Percentiles rank a stretch among this genome's conserved stretches.
Evolutionary conservation across 2,797 vertebrate species (phyloP).

Genomic region (Arrhamphus sclerolepis): DNA sequence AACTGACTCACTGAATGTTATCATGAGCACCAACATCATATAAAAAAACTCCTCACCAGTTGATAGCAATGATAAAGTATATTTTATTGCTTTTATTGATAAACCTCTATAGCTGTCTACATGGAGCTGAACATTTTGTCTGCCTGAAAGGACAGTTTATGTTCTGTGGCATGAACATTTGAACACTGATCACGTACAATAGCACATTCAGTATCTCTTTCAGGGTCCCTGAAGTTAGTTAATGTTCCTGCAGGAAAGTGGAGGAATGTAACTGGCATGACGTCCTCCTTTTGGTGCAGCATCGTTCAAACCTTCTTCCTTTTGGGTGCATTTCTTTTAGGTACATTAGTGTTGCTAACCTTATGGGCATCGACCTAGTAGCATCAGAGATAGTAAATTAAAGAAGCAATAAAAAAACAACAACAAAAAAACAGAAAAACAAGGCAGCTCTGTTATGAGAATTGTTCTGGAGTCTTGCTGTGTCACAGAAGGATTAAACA

Average conservation of each 20-base stretch:
- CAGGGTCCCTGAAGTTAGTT: not conserved
- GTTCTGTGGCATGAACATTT: constrained; percentile 8
- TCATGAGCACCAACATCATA: not conserved
- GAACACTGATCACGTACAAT: not conserved
- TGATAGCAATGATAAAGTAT: not conserved
- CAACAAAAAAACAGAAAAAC: too few relatives aligned
- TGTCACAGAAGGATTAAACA: too few relatives aligned
- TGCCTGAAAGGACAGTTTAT: not conserved
- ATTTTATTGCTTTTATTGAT: not conserved
- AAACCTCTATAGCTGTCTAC: not conserved
- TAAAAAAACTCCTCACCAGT: not conserved
- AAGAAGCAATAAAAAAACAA: not conserved
- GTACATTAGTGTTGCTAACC: too few relatives aligned
- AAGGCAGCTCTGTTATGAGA: too few relatives aligned
- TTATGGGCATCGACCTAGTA: not conserved
- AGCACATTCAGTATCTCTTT: not conserved
- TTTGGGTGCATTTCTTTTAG: too few relatives aligned
- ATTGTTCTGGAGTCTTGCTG: too few relatives aligned
- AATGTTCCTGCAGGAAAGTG: not conserved
- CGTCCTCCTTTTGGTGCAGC: too few relatives aligned
- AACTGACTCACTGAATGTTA: too few relatives aligned
- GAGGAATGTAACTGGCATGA: not conserved
- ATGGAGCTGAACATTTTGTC: not conserved
- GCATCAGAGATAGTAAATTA: not conserved
- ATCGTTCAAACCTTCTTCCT: too few relatives aligned